Evolutionary conservation across 92 coral and sea anemone species (phyloP).

Genomic region (Palythoa caribaeorum): DNA sequence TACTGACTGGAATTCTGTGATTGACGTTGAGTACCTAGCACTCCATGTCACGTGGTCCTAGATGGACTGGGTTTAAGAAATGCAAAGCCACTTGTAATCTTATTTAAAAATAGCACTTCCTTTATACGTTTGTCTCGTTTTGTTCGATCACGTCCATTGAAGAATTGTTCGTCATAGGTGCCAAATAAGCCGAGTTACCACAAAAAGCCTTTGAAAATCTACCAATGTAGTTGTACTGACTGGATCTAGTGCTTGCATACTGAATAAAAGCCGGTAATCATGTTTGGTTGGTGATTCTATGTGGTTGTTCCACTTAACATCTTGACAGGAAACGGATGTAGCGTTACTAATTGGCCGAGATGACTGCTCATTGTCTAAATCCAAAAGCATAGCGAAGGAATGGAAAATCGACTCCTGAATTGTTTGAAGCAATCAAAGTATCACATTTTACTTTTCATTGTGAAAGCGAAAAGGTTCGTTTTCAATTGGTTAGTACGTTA

Average conservation of each 20-base stretch:
- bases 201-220: background rate
- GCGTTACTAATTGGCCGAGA: background rate
- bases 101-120: too few relatives aligned
- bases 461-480: background rate
- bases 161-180: too few relatives aligned
- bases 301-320: background rate
- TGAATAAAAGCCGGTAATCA: background rate
- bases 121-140: too few relatives aligned
- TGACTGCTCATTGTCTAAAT: background rate
- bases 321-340: slow-evolving; percentile 1
- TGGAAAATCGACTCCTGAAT: background rate
- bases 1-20: background rate
- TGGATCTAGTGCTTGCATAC: background rate
- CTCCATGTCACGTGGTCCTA: background rate
- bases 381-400: background rate
- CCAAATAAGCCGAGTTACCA: background rate
- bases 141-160: too few relatives aligned
- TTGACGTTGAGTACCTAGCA: background rate
- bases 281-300: background rate
- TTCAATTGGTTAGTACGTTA: background rate
- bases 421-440: background rate
- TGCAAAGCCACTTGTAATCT: background rate
- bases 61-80: background rate
- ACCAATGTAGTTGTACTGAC: background rate
- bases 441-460: background rate